Conservation (phyloP, 2,797 vertebrate genomes). For the Dryobates pubescens region DNA sequence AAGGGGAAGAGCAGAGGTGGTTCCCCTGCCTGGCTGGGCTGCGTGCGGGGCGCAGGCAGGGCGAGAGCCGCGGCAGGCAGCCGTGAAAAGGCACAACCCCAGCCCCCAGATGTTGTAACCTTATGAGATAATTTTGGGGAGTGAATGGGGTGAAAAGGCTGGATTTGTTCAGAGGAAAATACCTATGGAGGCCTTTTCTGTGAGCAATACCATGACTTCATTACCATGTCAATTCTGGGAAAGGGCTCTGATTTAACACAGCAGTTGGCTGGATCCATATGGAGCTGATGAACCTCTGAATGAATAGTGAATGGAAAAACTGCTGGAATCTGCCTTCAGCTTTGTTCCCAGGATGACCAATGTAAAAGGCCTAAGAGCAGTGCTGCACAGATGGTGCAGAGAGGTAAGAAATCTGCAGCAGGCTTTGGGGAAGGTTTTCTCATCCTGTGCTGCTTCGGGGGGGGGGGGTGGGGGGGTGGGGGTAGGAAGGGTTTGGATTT, state of each 20-base stretch:
- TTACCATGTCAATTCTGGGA: conserved; percentile 95
- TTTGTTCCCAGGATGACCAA: conserved; percentile 95
- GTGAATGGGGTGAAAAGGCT: conserved; percentile 80
- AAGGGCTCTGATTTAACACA: conserved; percentile 89
- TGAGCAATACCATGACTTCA: conserved; percentile 85
- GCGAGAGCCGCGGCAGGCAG: conserved; percentile 77
- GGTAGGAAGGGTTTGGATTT: not conserved
- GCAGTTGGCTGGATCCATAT: conserved; percentile 92
- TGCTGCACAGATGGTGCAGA: conserved; percentile 89
- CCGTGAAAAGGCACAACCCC: conserved; percentile 79
- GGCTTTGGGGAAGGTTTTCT: conserved; percentile 66
- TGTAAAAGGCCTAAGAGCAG: conserved; percentile 86
- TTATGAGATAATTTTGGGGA: conserved; percentile 85
- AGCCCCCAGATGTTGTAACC: conserved; percentile 85
- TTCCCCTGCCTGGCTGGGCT: conserved; percentile 48
- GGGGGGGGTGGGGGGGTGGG: not conserved
- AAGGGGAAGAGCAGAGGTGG: conserved; percentile 22
- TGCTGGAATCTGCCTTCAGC: conserved; percentile 94
- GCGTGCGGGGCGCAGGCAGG: conserved; percentile 41
- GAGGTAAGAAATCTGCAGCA: conserved; percentile 64
- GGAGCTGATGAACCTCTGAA: conserved; percentile 90
- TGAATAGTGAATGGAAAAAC: conserved; percentile 96
- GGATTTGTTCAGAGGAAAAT: conserved; percentile 80
- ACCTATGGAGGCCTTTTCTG: conserved; percentile 83
- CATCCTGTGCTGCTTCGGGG: not conserved